These are phyloP conservation scores for Gymnobelideus leadbeateri DNA, from an alignment of 2,113 vertebrate genomes.

Conservation along the genomic window DNA sequence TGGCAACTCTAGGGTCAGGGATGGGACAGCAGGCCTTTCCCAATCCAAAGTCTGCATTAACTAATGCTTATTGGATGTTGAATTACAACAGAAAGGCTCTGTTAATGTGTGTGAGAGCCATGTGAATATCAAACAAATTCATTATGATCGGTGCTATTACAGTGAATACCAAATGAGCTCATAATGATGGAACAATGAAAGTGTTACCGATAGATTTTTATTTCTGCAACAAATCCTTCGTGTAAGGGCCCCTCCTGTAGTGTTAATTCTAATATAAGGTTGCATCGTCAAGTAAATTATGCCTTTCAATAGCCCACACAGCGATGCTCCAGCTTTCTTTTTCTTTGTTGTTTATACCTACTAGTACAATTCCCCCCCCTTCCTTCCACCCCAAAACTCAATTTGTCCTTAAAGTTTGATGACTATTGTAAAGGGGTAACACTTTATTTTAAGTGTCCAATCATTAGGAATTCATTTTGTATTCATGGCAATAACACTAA, in stretches of 20 bases:
- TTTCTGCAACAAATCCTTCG: conserved; percentile 87
- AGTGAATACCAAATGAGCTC: conserved; percentile 88
- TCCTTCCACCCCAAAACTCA: conserved; percentile 63
- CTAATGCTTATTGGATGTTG: conserved; percentile 86
- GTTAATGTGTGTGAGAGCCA: conserved; percentile 85
- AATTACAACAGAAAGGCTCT: conserved; percentile 86
- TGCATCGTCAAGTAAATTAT: conserved; percentile 83
- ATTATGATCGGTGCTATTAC: conserved; percentile 88
- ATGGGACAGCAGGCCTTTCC: conserved; percentile 63
- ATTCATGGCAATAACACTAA: conserved; percentile 83
- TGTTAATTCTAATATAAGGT: conserved; percentile 84
- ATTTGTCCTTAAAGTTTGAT: conserved; percentile 79
- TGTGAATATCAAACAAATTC: conserved; percentile 90
- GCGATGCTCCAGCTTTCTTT: conserved; percentile 55
- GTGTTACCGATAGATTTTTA: conserved; percentile 88
- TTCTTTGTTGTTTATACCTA: background rate
- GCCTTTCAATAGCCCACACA: conserved; percentile 75
- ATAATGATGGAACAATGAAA: conserved; percentile 89
- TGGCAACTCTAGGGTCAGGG: conserved; percentile 66
- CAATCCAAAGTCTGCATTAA: conserved; percentile 83
- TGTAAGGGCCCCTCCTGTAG: conserved; percentile 83
- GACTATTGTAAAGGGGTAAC: conserved; percentile 80
- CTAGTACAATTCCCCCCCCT: background rate
- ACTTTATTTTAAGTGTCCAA: conserved; percentile 83
- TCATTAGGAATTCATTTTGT: conserved; percentile 83